Evolutionary conservation across 2,888 invertebrate species (phyloP).

Genomic region (Aphodius granarius): DNA sequence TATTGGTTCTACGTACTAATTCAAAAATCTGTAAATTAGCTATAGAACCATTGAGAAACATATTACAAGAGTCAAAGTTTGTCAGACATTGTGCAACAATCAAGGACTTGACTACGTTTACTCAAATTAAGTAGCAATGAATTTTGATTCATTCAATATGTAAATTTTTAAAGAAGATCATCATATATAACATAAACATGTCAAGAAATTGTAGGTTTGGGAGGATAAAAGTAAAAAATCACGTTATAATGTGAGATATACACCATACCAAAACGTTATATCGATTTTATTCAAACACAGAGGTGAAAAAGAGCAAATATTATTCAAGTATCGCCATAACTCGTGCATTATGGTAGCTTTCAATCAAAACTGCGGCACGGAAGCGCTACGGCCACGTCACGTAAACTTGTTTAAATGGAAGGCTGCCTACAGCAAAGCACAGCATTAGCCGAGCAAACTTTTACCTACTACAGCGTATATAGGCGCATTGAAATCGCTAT

Average conservation of each 20-base stretch:
- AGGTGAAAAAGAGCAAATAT: neutral
- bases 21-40: no score
- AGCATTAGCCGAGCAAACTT: neutral
- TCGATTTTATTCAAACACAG: neutral
- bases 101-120: no score
- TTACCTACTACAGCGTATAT: neutral
- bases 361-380: neutral
- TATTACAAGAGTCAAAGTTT: no score
- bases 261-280: neutral
- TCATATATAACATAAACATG: no score
- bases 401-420: neutral
- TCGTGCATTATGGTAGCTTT: neutral
- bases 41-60: no score
- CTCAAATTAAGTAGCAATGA: no score
- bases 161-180: no score
- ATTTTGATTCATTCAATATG: no score
- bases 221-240: neutral
- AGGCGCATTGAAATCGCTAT: neutral
- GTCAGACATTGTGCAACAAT: no score
- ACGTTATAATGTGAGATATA: neutral
- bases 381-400: neutral
- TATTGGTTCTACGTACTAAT: no score
- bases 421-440: neutral
- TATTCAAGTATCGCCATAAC: neutral
- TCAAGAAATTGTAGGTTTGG: neutral